phyloP scores from a whole-genome alignment of 2,113 vertebrate species.

The Zosterops pallidus region DNA sequence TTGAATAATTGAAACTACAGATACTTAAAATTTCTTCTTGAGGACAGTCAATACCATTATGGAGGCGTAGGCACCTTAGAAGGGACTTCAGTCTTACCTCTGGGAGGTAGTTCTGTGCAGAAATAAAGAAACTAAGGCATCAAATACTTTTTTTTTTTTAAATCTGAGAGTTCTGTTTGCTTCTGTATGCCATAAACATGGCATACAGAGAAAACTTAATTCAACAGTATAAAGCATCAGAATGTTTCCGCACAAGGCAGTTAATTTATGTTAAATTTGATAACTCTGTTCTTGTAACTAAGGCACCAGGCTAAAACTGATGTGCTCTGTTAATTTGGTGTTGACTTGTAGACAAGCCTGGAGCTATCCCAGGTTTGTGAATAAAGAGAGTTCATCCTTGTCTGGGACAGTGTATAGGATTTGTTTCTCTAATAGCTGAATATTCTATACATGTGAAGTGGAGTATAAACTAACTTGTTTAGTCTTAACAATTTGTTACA shows the following conservation, averaged over 20 bases:
- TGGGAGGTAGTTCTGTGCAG: conserved; percentile 81
- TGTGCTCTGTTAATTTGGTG: background rate
- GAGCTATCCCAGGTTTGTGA: background rate
- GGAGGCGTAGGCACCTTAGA: conserved; percentile 68
- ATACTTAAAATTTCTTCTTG: conserved; percentile 46
- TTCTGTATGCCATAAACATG: conserved; percentile 46
- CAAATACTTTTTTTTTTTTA: background rate
- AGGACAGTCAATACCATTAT: conserved; percentile 53
- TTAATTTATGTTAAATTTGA: background rate
- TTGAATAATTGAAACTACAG: background rate
- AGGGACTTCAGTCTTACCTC: conserved; percentile 74
- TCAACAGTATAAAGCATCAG: background rate
- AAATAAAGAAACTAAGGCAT: conserved; percentile 59
- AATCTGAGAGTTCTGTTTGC: conserved; percentile 5
- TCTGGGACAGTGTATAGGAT: background rate
- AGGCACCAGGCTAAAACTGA: conserved; percentile 38
- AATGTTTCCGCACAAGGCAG: background rate
- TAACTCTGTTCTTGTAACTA: conserved; percentile 22
- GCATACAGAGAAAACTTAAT: background rate
- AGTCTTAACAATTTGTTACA: background rate
- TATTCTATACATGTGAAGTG: background rate
- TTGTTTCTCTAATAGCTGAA: background rate
- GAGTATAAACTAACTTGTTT: background rate
- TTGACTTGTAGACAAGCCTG: background rate
- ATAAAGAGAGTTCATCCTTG: background rate